Evolutionary conservation across 1,140 invertebrate species (phyloP).

Genomic region (Lithobius niger): DNA sequence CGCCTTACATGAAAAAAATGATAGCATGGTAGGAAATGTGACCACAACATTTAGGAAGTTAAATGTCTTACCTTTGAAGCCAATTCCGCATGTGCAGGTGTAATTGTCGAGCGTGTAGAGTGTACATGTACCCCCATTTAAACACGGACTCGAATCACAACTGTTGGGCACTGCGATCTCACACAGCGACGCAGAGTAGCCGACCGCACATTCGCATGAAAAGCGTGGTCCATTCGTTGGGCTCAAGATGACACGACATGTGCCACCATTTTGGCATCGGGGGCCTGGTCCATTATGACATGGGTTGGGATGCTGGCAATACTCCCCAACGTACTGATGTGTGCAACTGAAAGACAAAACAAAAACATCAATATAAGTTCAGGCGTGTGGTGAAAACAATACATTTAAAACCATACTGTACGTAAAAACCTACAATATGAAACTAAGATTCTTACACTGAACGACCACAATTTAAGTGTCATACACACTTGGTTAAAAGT

Average conservation of each 20-base stretch:
- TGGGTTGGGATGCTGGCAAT: constrained; percentile 83
- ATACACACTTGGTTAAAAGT: too few relatives aligned
- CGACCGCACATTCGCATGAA: constrained; percentile 71
- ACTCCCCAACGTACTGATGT: constrained; percentile 77
- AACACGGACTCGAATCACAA: constrained; percentile 75
- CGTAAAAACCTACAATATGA: too few relatives aligned
- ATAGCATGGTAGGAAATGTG: too few relatives aligned
- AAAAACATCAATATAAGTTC: too few relatives aligned
- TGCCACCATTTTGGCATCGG: constrained; percentile 83
- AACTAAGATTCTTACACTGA: too few relatives aligned
- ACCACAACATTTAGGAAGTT: too few relatives aligned
- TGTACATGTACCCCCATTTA: constrained; percentile 69
- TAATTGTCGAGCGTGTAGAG: constrained; percentile 57
- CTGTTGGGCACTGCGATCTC: constrained; percentile 78
- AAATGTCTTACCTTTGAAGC: constrained; percentile 74
- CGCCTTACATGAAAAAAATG: background rate
- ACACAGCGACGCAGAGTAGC: constrained; percentile 82
- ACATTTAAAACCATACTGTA: background rate
- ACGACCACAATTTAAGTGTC: too few relatives aligned
- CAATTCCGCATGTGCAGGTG: constrained; percentile 65
- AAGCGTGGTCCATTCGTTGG: constrained; percentile 55
- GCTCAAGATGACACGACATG: constrained; percentile 60
- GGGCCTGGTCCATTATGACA: constrained; percentile 65
- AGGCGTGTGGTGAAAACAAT: background rate
- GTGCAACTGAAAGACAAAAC: constrained; percentile 71